These are phyloP conservation scores for Trematocara nigrifrons DNA, from an alignment of 2,113 vertebrate species.

Conservation along the genomic window DNA sequence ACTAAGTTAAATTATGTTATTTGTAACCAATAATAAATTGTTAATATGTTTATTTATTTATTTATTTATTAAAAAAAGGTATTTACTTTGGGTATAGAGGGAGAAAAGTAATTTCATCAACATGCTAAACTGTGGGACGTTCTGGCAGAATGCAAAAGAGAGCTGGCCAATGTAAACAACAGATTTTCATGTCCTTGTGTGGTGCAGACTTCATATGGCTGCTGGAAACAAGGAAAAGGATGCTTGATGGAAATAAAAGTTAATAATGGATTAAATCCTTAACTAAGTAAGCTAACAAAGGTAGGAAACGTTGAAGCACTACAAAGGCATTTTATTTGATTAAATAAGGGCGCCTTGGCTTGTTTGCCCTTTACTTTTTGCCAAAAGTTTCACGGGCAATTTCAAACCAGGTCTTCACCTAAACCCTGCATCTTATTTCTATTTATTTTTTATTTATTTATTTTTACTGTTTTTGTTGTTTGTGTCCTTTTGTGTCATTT, in stretches of 20 bases:
- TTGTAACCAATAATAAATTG: not conserved
- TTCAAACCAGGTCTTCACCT: not conserved
- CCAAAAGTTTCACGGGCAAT: not conserved
- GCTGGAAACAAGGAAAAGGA: not conserved
- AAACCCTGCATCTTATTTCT: not conserved
- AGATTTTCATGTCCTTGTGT: constrained; percentile 7
- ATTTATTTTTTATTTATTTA: not conserved
- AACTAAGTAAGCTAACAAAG: not conserved
- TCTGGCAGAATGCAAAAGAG: constrained; percentile 39
- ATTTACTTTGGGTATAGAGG: not conserved
- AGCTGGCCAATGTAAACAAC: constrained; percentile 29
- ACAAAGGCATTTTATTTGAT: not conserved
- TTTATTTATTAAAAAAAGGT: not conserved
- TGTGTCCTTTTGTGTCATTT: not conserved
- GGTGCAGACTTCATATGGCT: not conserved
- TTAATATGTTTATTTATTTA: not conserved
- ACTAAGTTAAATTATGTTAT: not conserved
- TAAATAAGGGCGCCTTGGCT: not conserved
- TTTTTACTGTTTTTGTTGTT: not conserved
- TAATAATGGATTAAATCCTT: not conserved
- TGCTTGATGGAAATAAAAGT: not conserved
- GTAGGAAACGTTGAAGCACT: not conserved
- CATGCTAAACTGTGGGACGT: not conserved
- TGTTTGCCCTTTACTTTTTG: not conserved
- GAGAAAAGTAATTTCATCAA: not conserved